These are phyloP conservation scores for Andrena camellia DNA, from an alignment of 2,888 invertebrate genomes.

Conservation along the genomic window DNA sequence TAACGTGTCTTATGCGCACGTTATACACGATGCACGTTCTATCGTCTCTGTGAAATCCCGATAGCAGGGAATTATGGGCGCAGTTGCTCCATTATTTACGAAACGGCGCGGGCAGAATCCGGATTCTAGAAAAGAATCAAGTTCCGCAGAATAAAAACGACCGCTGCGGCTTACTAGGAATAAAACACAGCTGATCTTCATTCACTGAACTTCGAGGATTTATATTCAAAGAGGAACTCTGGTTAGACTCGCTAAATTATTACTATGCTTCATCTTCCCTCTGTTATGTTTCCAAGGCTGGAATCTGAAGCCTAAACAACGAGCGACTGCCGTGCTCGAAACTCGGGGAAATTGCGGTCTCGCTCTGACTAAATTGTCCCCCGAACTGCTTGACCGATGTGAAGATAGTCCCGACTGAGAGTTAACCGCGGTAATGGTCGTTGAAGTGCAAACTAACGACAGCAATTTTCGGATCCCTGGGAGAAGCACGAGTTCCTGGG, in stretches of 20 bases:
- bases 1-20: constrained; percentile 7
- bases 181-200: background rate
- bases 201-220: background rate
- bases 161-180: background rate
- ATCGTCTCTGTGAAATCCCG: constrained; percentile 15
- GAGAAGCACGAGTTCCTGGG: constrained; percentile 1
- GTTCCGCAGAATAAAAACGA: background rate
- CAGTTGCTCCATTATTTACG: constrained; percentile 24
- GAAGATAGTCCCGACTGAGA: background rate
- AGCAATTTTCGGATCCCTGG: constrained; percentile 2
- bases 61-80: constrained; percentile 28
- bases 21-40: background rate
- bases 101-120: background rate
- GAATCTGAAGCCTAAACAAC: background rate
- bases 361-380: background rate
- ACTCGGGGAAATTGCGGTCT: background rate
- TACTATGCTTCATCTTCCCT: background rate
- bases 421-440: background rate
- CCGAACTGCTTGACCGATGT: background rate
- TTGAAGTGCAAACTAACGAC: background rate
- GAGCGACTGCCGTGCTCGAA: background rate
- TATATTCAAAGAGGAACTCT: background rate
- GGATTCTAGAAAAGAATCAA: constrained; percentile 1
- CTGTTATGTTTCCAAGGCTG: background rate
- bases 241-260: background rate